phyloP scores from a whole-genome alignment of 2,113 vertebrate species.

The Oryzias celebensis region DNA sequence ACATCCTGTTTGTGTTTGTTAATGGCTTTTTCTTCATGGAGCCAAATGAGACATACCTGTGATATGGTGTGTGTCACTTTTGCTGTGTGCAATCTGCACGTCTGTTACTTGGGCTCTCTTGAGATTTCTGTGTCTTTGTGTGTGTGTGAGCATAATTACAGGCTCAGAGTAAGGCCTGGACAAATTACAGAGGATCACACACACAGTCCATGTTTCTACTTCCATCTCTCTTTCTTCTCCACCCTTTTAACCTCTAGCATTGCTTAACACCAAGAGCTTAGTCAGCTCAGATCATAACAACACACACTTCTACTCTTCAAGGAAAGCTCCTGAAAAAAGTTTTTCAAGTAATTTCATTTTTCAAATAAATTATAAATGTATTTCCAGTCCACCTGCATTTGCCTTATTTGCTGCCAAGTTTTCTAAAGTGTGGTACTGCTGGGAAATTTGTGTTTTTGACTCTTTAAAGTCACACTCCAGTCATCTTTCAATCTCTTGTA shows the following conservation, averaged over 20 bases:
- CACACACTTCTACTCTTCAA: conserved; percentile 5
- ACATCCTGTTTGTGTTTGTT: conserved; percentile 17
- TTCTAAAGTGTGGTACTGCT: not conserved
- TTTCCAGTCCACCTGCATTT: not conserved
- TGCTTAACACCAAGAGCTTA: conserved; percentile 39
- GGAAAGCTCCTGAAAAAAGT: conserved; percentile 9
- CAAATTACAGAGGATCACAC: conserved; percentile 75
- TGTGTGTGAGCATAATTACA: conserved; percentile 67
- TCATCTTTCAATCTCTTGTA: too few relatives aligned
- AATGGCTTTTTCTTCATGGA: conserved; percentile 9
- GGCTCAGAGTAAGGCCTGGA: conserved; percentile 65
- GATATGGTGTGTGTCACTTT: conserved; percentile 43
- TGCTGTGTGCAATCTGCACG: conserved; percentile 51
- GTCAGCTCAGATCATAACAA: conserved; percentile 35
- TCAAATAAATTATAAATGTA: conserved; percentile 8
- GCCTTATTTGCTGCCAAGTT: not conserved
- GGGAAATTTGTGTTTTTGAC: not conserved
- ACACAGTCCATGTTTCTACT: conserved; percentile 28
- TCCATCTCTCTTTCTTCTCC: conserved; percentile 38
- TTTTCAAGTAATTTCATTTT: not conserved
- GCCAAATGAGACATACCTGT: conserved; percentile 12
- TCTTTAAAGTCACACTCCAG: not conserved
- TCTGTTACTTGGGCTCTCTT: conserved; percentile 53
- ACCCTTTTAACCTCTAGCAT: conserved; percentile 39
- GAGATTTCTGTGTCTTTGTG: conserved; percentile 47